Evolutionary conservation across 2,797 vertebrate species (phyloP).

Genomic region (Zalophus californianus): DNA sequence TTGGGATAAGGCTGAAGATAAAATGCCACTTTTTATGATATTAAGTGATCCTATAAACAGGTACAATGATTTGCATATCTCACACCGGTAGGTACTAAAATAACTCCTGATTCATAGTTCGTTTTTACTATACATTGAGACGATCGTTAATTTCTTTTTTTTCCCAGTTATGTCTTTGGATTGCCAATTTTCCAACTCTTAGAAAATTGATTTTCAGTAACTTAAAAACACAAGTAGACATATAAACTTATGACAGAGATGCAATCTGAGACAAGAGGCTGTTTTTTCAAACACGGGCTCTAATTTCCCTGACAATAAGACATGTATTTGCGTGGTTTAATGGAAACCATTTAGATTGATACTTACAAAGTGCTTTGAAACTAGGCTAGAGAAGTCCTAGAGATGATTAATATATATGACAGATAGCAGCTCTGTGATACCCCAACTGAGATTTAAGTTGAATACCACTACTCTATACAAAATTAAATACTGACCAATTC

Average conservation of each 20-base stretch:
- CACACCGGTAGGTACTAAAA: background rate
- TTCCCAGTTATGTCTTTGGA: background rate
- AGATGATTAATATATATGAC: background rate
- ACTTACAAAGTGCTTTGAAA: background rate
- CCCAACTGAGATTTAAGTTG: background rate
- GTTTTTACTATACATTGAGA: background rate
- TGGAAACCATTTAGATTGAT: background rate
- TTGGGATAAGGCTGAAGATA: background rate
- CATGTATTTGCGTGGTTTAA: background rate
- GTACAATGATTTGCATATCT: background rate
- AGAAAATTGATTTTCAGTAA: constrained; percentile 33
- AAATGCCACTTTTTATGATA: background rate
- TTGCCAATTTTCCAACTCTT: background rate
- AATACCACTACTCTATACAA: background rate
- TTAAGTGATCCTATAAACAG: background rate
- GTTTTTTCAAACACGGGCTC: background rate
- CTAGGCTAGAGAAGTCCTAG: background rate
- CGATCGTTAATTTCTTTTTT: background rate
- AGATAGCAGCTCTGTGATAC: background rate
- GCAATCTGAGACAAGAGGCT: background rate
- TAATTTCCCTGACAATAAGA: background rate
- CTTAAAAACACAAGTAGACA: background rate
- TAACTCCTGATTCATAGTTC: background rate
- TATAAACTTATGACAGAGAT: background rate
- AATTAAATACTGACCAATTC: background rate